Evolutionary conservation across 2,888 invertebrate genomes (phyloP).

Genomic region (Dione vanillae): DNA sequence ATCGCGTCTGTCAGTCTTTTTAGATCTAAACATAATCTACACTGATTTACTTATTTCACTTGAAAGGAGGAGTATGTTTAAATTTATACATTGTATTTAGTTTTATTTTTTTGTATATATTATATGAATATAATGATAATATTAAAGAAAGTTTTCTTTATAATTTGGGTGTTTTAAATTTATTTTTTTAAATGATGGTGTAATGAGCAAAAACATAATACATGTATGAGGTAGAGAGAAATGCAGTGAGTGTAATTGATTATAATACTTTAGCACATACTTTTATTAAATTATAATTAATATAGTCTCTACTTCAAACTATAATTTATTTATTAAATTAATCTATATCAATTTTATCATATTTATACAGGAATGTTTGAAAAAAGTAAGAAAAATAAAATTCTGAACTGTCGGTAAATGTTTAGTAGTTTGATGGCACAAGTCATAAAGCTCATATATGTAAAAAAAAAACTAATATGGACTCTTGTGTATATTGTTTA

Average conservation of each 20-base stretch:
- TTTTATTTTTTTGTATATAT: constrained; percentile 26
- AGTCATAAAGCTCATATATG: constrained; percentile 28
- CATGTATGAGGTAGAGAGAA: constrained; percentile 45
- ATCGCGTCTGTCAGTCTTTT: constrained; percentile 10
- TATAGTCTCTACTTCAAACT: constrained; percentile 1
- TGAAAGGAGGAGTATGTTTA: no score
- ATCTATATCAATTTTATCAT: constrained; percentile 17
- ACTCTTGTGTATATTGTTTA: neutral
- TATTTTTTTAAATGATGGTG: no score
- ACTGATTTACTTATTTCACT: neutral
- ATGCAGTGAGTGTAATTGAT: constrained; percentile 34
- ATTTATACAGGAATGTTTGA: constrained; percentile 73
- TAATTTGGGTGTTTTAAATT: no score
- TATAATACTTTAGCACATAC: constrained; percentile 25
- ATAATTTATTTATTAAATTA: constrained; percentile 12
- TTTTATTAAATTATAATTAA: neutral
- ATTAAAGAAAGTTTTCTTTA: no score
- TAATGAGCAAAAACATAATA: constrained; percentile 22
- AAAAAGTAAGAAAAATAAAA: constrained; percentile 3
- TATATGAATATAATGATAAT: constrained; percentile 1
- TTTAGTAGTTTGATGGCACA: constrained; percentile 18
- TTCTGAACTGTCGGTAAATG: neutral
- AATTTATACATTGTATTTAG: no score
- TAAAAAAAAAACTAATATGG: constrained; percentile 19
- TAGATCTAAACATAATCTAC: neutral